phyloP scores from a whole-genome alignment of 2,888 invertebrate genomes.

The Catocala nupta region DNA sequence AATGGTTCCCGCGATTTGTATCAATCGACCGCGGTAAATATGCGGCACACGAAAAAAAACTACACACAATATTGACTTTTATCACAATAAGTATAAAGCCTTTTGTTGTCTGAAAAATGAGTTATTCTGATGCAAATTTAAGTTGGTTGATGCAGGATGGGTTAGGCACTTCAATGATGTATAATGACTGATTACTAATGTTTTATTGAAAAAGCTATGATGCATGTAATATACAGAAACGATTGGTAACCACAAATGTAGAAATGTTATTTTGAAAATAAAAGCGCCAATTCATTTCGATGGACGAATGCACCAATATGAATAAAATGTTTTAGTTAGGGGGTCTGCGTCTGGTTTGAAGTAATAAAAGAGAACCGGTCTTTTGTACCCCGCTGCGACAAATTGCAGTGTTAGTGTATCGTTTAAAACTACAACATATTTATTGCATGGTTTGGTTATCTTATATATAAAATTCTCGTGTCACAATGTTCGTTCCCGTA shows the following conservation, averaged over 20 bases:
- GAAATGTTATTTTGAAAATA: constrained; percentile 42
- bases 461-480: no score
- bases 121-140: constrained; percentile 31
- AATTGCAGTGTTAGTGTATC: constrained; percentile 15
- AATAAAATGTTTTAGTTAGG: no score
- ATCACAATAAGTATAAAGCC: constrained; percentile 27
- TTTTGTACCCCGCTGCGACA: constrained; percentile 10
- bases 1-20: constrained; percentile 81
- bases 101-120: constrained; percentile 26
- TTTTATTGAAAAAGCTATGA: constrained; percentile 60
- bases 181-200: constrained; percentile 62
- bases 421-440: constrained; percentile 1
- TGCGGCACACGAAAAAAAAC: constrained; percentile 47
- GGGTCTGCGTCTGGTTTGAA: not conserved
- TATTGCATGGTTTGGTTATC: not conserved
- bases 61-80: constrained; percentile 52
- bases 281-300: not conserved
- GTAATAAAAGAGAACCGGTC: constrained; percentile 20
- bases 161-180: constrained; percentile 59
- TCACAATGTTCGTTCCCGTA: no score
- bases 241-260: constrained; percentile 39
- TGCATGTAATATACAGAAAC: constrained; percentile 58
- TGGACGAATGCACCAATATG: no score
- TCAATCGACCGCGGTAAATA: constrained; percentile 63
- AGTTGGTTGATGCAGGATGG: constrained; percentile 51